phyloP scores from a whole-genome alignment of 2,797 vertebrate genomes.

The Hypotaenidia philippensis region DNA sequence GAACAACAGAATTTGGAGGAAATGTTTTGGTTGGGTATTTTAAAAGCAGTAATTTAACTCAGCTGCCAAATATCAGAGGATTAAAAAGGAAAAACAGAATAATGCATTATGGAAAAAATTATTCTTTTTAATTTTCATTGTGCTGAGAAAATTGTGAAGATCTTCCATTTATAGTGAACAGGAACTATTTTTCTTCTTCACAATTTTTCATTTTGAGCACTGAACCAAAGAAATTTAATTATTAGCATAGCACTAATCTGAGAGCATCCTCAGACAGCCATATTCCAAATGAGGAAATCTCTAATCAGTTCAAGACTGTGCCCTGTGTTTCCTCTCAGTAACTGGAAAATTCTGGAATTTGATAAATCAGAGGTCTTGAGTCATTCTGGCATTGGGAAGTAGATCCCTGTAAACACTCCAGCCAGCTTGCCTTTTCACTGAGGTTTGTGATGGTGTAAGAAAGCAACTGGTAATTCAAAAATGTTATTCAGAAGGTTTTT shows the following conservation, averaged over 20 bases:
- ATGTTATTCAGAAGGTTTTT: neutral
- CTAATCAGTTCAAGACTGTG: neutral
- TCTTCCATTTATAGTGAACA: neutral
- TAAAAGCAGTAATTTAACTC: slow-evolving; percentile 12
- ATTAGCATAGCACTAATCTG: neutral
- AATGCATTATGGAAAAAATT: neutral
- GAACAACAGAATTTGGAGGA: neutral
- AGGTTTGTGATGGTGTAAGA: neutral
- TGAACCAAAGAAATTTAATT: neutral
- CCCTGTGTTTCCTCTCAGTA: neutral
- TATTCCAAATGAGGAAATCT: neutral
- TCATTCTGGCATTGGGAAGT: neutral
- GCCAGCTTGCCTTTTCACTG: neutral
- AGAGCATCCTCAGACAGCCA: neutral
- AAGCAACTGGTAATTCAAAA: slow-evolving; percentile 2
- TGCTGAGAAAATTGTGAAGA: neutral
- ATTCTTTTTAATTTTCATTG: neutral
- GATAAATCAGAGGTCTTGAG: neutral
- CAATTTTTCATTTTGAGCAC: neutral
- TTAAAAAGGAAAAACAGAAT: neutral
- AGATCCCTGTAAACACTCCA: neutral
- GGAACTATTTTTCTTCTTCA: neutral
- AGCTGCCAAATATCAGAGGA: slow-evolving; percentile 27
- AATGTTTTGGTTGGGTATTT: neutral
- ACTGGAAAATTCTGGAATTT: neutral